Evolutionary conservation across 2,888 invertebrate species (phyloP).

Genomic region (Drosophila recens): DNA sequence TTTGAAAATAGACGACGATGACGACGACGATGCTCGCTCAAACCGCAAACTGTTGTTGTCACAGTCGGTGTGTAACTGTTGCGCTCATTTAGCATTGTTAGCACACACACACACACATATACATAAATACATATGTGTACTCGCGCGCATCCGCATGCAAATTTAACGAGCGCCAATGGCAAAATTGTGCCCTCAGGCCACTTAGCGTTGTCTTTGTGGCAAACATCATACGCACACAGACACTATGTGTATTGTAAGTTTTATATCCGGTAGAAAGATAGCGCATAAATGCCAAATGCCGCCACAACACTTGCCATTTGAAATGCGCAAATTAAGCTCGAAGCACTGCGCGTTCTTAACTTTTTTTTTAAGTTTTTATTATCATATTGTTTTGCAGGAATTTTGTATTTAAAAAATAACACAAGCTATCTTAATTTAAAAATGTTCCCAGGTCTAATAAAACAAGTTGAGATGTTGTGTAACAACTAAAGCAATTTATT

Average conservation of each 20-base stretch:
- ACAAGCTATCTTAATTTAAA: neutral
- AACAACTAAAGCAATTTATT: neutral
- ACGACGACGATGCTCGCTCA: conserved; percentile 4
- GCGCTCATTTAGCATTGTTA: conserved; percentile 52
- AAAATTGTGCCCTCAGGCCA: conserved; percentile 69
- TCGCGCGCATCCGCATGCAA: conserved; percentile 67
- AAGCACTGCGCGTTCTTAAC: conserved; percentile 21
- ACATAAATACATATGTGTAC: conserved; percentile 3
- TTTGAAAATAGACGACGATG: conserved; percentile 18
- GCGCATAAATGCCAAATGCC: conserved; percentile 54
- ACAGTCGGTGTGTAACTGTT: conserved; percentile 49
- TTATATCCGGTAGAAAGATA: conserved; percentile 61
- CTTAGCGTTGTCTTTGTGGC: conserved; percentile 71
- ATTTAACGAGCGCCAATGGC: conserved; percentile 80
- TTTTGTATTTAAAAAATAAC: conserved; percentile 3
- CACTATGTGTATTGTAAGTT: conserved; percentile 57
- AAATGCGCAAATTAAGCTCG: conserved; percentile 49
- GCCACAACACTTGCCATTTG: conserved; percentile 53
- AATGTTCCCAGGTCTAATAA: neutral
- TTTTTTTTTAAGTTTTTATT: conserved; percentile 24
- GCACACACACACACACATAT: conserved; percentile 2
- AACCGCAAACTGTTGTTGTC: conserved; percentile 57
- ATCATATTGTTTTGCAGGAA: neutral
- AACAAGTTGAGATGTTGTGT: neutral
- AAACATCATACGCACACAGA: conserved; percentile 29